These are phyloP conservation scores for Apeltes quadracus DNA, from an alignment of 2,113 vertebrate genomes.

Conservation along the genomic window DNA sequence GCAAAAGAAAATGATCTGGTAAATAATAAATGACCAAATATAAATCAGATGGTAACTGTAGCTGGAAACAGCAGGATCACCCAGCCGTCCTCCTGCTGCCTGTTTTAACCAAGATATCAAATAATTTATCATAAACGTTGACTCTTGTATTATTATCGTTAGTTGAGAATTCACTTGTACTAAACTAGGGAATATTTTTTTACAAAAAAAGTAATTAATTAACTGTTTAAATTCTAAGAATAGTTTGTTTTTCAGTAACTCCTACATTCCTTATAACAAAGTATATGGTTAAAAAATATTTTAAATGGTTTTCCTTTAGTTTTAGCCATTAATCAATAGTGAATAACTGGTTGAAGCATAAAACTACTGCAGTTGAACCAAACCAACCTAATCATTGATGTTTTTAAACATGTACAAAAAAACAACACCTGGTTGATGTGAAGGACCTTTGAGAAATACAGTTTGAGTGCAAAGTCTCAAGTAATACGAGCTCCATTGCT, in stretches of 20 bases:
- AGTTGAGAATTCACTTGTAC: constrained; percentile 16
- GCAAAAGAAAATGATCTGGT: constrained; percentile 24
- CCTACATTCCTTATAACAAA: not conserved
- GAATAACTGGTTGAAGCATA: not conserved
- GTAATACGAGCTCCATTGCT: not conserved
- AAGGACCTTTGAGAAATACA: not conserved
- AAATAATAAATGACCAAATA: constrained; percentile 59
- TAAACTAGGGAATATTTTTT: too few relatives aligned
- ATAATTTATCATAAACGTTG: constrained; percentile 45
- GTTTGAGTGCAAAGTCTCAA: constrained; percentile 1
- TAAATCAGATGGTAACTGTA: constrained; percentile 30
- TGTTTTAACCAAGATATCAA: constrained; percentile 43
- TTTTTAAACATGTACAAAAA: too few relatives aligned
- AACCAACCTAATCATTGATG: not conserved
- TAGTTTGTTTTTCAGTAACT: not conserved
- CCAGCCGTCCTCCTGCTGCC: constrained; percentile 23
- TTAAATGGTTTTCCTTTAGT: not conserved
- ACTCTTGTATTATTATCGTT: constrained; percentile 29
- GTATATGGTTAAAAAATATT: not conserved
- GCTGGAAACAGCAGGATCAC: constrained; percentile 23
- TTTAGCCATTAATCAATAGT: not conserved
- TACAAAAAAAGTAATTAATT: too few relatives aligned
- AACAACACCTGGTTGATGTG: not conserved
- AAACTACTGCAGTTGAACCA: not conserved
- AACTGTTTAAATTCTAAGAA: not conserved